Conservation (phyloP, 2,113 vertebrate species). For the Solenodon paradoxus region DNA sequence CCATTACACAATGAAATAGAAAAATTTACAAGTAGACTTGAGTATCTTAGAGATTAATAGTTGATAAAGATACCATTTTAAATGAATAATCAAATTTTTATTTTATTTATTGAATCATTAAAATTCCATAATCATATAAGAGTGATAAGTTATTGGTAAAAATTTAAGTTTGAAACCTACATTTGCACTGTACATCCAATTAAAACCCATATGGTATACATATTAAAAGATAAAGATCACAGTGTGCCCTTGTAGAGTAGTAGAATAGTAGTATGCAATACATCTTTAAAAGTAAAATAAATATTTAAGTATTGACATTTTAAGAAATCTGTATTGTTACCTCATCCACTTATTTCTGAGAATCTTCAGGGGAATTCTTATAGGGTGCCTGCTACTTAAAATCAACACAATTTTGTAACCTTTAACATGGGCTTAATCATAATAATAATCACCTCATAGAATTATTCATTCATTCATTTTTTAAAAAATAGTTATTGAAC, state of each 20-base stretch:
- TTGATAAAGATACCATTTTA: background rate
- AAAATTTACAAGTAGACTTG: background rate
- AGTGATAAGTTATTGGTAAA: background rate
- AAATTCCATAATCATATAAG: background rate
- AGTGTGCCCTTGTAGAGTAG: too few relatives aligned
- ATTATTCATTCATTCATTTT: background rate
- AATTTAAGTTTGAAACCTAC: background rate
- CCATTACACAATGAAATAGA: background rate
- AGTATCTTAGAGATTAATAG: background rate
- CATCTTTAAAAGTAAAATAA: background rate
- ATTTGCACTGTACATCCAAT: background rate
- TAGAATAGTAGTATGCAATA: too few relatives aligned
- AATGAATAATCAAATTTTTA: too few relatives aligned
- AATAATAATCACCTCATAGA: background rate
- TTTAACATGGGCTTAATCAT: background rate
- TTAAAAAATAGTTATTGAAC: conserved; percentile 25
- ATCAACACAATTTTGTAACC: background rate
- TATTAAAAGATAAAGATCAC: conserved; percentile 2
- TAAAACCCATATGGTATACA: background rate
- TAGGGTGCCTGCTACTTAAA: background rate
- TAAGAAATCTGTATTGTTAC: background rate
- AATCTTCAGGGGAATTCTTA: background rate
- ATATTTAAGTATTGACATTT: background rate
- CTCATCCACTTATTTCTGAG: background rate
- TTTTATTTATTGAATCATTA: too few relatives aligned